Conservation (phyloP, 2,113 vertebrate species). For the Onychostoma macrolepis region DNA sequence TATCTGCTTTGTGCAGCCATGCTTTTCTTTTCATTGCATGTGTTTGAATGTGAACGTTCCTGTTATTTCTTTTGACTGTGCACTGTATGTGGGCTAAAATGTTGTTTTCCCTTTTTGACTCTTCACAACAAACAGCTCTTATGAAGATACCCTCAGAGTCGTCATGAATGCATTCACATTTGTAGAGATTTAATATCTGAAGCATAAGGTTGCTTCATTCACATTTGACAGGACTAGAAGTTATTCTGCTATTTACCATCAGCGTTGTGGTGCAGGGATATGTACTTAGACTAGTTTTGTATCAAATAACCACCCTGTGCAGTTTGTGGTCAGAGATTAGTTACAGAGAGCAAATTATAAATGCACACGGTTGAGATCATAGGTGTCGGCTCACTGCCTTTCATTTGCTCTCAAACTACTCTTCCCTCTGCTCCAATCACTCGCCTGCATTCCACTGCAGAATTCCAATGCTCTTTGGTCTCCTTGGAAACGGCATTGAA, state of each 20-base stretch:
- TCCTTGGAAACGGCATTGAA: conserved; percentile 49
- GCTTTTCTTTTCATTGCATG: conserved; percentile 17
- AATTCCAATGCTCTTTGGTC: conserved; percentile 47
- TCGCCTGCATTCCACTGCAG: conserved; percentile 10
- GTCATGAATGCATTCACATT: not conserved
- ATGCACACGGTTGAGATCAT: not conserved
- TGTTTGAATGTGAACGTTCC: conserved; percentile 36
- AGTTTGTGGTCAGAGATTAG: not conserved
- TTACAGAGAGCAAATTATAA: conserved; percentile 8
- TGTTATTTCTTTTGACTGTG: conserved; percentile 35
- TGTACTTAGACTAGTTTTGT: not conserved
- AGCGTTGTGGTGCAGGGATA: not conserved
- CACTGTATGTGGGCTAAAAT: conserved; percentile 32
- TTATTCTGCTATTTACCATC: not conserved
- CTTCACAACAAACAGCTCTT: conserved; percentile 11
- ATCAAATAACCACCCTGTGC: not conserved
- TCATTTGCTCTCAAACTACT: conserved; percentile 7
- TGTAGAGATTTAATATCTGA: not conserved
- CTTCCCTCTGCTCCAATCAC: conserved; percentile 40
- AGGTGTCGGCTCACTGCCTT: not conserved
- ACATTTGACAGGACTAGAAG: not conserved
- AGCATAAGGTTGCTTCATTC: not conserved
- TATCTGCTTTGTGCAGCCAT: conserved; percentile 34
- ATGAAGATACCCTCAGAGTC: not conserved
- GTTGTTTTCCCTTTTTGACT: conserved; percentile 33